Conservation (phyloP, 2,888 invertebrate genomes). For the Timema podura region DNA sequence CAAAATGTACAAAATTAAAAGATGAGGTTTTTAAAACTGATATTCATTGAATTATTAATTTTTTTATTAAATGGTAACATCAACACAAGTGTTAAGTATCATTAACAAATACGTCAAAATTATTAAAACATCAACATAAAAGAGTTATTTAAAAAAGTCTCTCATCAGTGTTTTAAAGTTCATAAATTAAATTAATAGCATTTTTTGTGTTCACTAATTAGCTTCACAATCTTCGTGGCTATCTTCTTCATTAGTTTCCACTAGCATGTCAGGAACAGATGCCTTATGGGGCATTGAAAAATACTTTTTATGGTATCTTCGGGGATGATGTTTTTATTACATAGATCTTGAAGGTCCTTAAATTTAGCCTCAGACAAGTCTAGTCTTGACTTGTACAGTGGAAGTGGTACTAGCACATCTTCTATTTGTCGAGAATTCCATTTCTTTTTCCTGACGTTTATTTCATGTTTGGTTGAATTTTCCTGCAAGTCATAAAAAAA, state of each 20-base stretch:
- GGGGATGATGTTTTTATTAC: constrained; percentile 2
- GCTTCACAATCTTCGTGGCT: not conserved
- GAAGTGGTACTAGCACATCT: not conserved
- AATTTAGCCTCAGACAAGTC: not conserved
- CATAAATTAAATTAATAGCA: too few species aligned
- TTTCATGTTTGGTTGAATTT: not conserved
- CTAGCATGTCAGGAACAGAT: not conserved
- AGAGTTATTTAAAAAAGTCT: too few species aligned
- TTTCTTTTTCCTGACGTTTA: not conserved
- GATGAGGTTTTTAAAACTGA: not conserved
- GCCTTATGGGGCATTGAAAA: constrained; percentile 6
- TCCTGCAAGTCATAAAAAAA: constrained; percentile 8
- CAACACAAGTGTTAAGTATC: too few species aligned
- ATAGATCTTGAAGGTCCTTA: not conserved
- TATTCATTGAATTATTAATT: too few species aligned
- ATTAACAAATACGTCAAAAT: too few species aligned
- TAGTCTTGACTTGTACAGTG: not conserved
- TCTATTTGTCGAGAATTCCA: not conserved
- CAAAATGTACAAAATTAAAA: not conserved
- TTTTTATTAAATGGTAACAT: too few species aligned
- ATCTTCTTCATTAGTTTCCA: constrained; percentile 2
- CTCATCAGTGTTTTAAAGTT: too few species aligned
- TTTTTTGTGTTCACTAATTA: too few species aligned
- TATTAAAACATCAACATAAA: too few species aligned
- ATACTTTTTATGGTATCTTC: constrained; percentile 5